Evolutionary conservation across 2,797 vertebrate genomes (phyloP), one percentile per base, ranked within the genome.

Genomic region (Eulemur coronatus): DNA sequence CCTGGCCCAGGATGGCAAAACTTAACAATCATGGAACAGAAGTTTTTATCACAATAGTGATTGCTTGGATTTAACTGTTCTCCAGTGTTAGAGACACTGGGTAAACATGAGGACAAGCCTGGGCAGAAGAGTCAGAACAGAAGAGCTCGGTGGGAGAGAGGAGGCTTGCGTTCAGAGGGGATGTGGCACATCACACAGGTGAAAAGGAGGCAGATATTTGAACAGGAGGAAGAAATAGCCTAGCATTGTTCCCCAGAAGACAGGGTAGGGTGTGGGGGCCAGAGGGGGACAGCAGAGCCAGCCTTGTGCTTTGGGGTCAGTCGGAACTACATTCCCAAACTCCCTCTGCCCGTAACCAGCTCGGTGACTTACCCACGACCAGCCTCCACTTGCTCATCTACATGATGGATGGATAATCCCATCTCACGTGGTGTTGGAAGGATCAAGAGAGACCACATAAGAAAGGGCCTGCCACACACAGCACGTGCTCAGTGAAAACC

Each of bases 11-110:
- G 48, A n/a, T 28, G 24, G 14, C 69, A 22, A 78, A 26, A 20
- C 35, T 61, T 2, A 7, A 48, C 41, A 11, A 52, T 11, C 30
- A 0, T 0, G 5, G 1, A 2, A 52, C 3, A 41, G 59, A 46
- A 30, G 30, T 33, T 61, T 69, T 14, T 9, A 17, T 28, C 61
- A 69, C 13, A 48, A n/a, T 2, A 41, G 18, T 3, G 5, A 2
- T 2, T n/a, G 15, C 41, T n/a, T 22, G 14, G 13, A 10, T 41
- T 48, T 12, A 4, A 52, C 41, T 20, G 1, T 28, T 48, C 30
- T n/a, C 38, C 14, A 10, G 26, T 4, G 73, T 59, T 80, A 33
- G 6, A 28, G 55, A 35, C 5, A 7, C 24, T 13, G 14, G 3
- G 8, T 18, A 20, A 69, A 73, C 14, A 12, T 26, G n/a, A 13